Conservation (phyloP, 2,888 invertebrate species). For the Busseola fusca region DNA sequence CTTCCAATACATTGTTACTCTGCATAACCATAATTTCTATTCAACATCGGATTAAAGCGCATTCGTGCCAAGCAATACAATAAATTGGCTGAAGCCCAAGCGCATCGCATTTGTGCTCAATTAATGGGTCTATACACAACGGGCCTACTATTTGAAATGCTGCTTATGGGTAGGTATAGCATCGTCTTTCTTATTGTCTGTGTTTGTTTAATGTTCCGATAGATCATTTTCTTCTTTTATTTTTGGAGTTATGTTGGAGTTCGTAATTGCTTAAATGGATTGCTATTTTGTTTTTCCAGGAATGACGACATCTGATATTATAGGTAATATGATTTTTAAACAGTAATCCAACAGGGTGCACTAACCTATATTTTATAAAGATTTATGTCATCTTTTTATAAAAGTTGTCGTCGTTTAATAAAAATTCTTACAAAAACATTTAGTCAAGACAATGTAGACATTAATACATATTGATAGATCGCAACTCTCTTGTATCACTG, state of each 20-base stretch:
- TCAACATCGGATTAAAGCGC: conserved; percentile 77
- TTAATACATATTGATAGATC: background rate
- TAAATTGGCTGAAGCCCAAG: conserved; percentile 85
- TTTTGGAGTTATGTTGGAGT: background rate
- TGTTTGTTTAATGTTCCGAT: conserved; percentile 14
- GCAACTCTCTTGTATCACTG: background rate
- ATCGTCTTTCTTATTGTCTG: conserved; percentile 34
- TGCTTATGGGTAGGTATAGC: conserved; percentile 54
- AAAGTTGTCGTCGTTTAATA: too few relatives aligned
- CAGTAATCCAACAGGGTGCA: background rate
- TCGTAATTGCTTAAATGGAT: background rate
- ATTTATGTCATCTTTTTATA: background rate
- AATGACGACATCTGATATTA: too few relatives aligned
- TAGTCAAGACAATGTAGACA: too few relatives aligned
- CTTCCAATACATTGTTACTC: conserved; percentile 56
- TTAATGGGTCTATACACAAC: conserved; percentile 80
- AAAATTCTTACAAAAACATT: background rate
- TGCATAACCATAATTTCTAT: conserved; percentile 77
- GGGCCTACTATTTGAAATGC: conserved; percentile 67
- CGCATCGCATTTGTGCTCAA: conserved; percentile 79
- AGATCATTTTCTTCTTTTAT: conserved; percentile 2
- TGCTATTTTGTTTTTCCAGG: background rate
- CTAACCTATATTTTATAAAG: background rate
- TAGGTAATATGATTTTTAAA: background rate
- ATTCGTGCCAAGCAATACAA: conserved; percentile 85